A percentile compares a stretch with the other conserved stretches of the same genome.
These are phyloP conservation scores for Halesus radiatus DNA, from an alignment of 1,140 invertebrate genomes.

Conservation along the genomic window DNA sequence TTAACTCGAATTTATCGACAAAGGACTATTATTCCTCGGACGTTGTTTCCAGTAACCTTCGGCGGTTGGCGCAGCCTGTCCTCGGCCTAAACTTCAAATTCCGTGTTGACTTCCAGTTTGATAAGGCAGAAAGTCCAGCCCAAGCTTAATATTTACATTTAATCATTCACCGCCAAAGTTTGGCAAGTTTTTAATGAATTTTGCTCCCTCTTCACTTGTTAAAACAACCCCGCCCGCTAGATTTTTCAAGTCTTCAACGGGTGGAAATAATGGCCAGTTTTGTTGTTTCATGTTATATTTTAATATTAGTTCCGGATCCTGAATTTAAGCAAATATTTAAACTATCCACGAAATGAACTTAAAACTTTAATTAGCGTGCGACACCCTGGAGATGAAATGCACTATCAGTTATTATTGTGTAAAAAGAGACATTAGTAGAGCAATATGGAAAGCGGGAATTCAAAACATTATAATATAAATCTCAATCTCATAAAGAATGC, in stretches of 20 bases:
- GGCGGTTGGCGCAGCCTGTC: slow-evolving; percentile 4
- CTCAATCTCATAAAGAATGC: too few relatives aligned
- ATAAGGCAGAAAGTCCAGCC: slow-evolving; percentile 51
- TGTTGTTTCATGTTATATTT: neutral
- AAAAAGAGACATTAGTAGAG: too few relatives aligned
- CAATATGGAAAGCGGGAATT: too few relatives aligned
- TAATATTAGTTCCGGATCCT: too few relatives aligned
- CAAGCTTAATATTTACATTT: slow-evolving; percentile 57
- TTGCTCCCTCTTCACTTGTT: slow-evolving; percentile 34
- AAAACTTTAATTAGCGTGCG: too few relatives aligned
- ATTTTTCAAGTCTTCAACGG: slow-evolving; percentile 24
- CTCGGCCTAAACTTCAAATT: slow-evolving; percentile 8
- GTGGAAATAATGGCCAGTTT: slow-evolving; percentile 3
- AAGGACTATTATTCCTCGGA: slow-evolving; percentile 16
- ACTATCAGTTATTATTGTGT: too few relatives aligned
- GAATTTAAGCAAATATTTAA: too few relatives aligned
- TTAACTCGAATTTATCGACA: slow-evolving; percentile 32
- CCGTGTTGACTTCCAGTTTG: slow-evolving; percentile 44
- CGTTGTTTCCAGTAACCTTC: slow-evolving; percentile 22
- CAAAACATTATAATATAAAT: too few relatives aligned
- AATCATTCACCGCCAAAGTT: slow-evolving; percentile 53
- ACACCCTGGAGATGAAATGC: too few relatives aligned
- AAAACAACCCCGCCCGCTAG: slow-evolving; percentile 43
- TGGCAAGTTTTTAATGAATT: slow-evolving; percentile 57
- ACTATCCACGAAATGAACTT: too few relatives aligned